A percentile compares a stretch with the other conserved stretches of the same genome.
Conservation (phyloP, 2,797 vertebrate genomes). For the Mus minutoides region DNA sequence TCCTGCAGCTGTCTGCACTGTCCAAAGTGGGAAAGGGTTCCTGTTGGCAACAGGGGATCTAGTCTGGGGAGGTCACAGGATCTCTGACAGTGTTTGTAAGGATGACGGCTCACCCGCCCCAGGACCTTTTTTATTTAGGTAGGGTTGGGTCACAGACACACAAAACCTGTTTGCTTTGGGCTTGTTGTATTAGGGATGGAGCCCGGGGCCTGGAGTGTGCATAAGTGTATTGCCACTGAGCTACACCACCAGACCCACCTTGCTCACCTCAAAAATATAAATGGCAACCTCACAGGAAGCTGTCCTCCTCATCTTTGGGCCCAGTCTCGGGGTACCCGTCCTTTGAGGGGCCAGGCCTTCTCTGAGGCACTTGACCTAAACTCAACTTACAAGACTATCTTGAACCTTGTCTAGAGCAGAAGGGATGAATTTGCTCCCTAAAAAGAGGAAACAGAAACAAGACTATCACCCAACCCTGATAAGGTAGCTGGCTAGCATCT, state of each 20-base stretch:
- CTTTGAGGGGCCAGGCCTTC: not conserved
- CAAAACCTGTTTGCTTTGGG: not conserved
- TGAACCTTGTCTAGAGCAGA: not conserved
- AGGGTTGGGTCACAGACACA: not conserved
- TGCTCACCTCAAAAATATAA: not conserved
- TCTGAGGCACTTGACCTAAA: not conserved
- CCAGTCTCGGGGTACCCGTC: not conserved
- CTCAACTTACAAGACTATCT: not conserved
- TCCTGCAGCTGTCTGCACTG: not conserved
- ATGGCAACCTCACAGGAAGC: not conserved
- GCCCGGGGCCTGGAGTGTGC: no score
- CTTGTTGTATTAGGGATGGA: not conserved
- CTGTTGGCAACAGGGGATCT: not conserved
- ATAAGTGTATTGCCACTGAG: not conserved
- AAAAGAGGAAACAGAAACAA: not conserved
- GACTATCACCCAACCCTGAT: fast-evolving
- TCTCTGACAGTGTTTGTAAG: not conserved
- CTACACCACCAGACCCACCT: not conserved
- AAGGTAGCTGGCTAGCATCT: fast-evolving
- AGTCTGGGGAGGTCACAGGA: fast-evolving
- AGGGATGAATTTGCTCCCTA: not conserved
- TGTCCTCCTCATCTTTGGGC: not conserved
- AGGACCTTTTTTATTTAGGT: not conserved
- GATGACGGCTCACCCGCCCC: no score
- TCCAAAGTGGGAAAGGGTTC: not conserved